A percentile compares a stretch with the other conserved stretches of the same genome.
These are phyloP conservation scores for Formica aserva DNA, from an alignment of 2,888 invertebrate genomes.

Conservation along the genomic window DNA sequence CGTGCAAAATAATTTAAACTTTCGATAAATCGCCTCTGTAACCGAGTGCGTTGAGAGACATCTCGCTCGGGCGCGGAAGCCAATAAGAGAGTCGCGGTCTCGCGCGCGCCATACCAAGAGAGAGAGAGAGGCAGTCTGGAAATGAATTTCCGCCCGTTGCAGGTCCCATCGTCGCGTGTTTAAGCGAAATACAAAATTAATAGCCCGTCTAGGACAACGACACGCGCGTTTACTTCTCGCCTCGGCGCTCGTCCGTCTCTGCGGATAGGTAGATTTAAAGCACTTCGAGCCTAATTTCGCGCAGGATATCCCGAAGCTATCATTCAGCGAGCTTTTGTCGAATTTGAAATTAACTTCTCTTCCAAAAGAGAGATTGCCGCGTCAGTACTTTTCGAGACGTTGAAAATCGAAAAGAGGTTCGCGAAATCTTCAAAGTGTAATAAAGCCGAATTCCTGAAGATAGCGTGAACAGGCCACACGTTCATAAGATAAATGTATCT, in stretches of 20 bases:
- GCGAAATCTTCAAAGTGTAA: not conserved
- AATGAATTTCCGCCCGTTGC: slow-evolving; percentile 76
- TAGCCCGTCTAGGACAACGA: slow-evolving; percentile 65
- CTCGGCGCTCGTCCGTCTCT: not conserved
- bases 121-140: slow-evolving; percentile 57
- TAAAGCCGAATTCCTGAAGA: not conserved
- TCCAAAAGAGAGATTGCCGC: not conserved
- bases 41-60: slow-evolving; percentile 68
- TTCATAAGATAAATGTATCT: slow-evolving; percentile 18
- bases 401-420: not conserved
- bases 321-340: not conserved
- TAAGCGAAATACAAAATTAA: slow-evolving; percentile 77
- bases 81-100: slow-evolving; percentile 70
- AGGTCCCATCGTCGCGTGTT: slow-evolving; percentile 74
- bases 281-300: not conserved
- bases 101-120: not conserved
- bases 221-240: slow-evolving; percentile 26
- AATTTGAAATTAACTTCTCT: slow-evolving; percentile 8
- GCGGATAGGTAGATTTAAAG: slow-evolving; percentile 20
- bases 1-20: slow-evolving; percentile 76
- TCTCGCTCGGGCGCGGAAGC: slow-evolving; percentile 65
- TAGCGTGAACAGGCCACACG: not conserved
- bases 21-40: slow-evolving; percentile 76
- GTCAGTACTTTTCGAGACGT: not conserved
- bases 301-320: not conserved